phyloP scores from a whole-genome alignment of 2,888 invertebrate genomes.

The Chrysotoxum bicinctum region DNA sequence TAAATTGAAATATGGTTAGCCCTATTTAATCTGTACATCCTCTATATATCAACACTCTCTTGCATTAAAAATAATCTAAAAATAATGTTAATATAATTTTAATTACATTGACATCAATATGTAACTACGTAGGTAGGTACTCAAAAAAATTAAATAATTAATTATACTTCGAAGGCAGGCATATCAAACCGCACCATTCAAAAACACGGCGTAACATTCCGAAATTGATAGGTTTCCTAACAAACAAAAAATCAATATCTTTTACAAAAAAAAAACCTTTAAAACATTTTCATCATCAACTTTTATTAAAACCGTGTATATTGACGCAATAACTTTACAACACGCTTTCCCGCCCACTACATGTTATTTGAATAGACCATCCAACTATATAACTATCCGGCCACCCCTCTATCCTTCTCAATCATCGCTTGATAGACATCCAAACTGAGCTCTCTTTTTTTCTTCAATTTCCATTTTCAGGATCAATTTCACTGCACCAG shows the following conservation, averaged over 20 bases:
- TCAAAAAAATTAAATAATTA: not conserved
- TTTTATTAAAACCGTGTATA: slow-evolving; percentile 26
- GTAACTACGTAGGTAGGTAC: too few species aligned
- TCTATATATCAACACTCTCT: too few species aligned
- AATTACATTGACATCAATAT: too few species aligned
- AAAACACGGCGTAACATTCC: not conserved
- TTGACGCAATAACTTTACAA: not conserved
- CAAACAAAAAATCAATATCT: not conserved
- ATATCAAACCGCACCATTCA: not conserved
- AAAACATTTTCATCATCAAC: not conserved
- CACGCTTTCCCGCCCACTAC: not conserved
- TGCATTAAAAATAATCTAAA: too few species aligned
- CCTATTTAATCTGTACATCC: too few species aligned
- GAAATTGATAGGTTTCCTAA: not conserved
- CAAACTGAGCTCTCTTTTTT: slow-evolving; percentile 16
- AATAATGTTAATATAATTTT: too few species aligned
- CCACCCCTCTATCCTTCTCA: not conserved
- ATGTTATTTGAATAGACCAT: not conserved
- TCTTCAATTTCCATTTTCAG: slow-evolving; percentile 58
- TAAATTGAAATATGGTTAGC: too few species aligned
- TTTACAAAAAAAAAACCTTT: not conserved
- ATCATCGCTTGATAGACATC: slow-evolving; percentile 17
- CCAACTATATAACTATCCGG: too few species aligned
- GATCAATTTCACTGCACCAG: slow-evolving; percentile 61
- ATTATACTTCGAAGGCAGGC: not conserved